Base-by-base conservation (phyloP, 2,888 invertebrate genomes). In the Lasioglossum vierecki region DNA sequence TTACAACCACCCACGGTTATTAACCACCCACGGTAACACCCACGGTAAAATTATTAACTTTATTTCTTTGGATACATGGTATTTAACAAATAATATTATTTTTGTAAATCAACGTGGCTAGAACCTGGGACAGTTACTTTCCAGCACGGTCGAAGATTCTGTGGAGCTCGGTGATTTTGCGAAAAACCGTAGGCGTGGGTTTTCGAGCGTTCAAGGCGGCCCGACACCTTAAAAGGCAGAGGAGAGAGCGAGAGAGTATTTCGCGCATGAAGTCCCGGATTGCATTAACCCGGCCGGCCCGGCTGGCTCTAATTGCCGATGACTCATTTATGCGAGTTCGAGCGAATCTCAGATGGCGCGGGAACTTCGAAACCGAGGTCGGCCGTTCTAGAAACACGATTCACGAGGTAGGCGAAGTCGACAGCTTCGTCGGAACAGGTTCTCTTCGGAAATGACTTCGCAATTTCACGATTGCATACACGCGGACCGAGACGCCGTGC, bases 371-470 rank as follows among this genome's bases (percentile, higher is more conserved):
- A 39, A 15, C 22, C 39, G 39, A 35, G 35, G 68, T 1, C 22
- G 35, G 9, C 39, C 39, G 68, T 68, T 39, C 68, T 35, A 39
- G 22, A 39, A 68, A 41, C 68, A 18, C 30, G 66, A 35, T 35
- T 66, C 66, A 22, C 68, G 68, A 68, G n/a, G 35, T 68, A 39
- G 68, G 22, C 68, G 22, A 68, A 68, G 68, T 39, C 8, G n/a
- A 66, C 66, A 66, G 18, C 35, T 15, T 15, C 15, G 30, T 26
- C 15, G 66, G 18, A 66, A 66, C 66, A 66, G 66, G 66, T 66
- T 66, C 66, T 66, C 66, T 30, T 60, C 35, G 30, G 66, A 66
- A 35, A 35, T 35, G 66, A 66, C 66, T 66, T 66, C 35, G 66
- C 66, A 18, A 30, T 66, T 15, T 35, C 18, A 30, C 18, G 30